Conservation (phyloP, 2,888 invertebrate species). For the Lasius platythorax region DNA sequence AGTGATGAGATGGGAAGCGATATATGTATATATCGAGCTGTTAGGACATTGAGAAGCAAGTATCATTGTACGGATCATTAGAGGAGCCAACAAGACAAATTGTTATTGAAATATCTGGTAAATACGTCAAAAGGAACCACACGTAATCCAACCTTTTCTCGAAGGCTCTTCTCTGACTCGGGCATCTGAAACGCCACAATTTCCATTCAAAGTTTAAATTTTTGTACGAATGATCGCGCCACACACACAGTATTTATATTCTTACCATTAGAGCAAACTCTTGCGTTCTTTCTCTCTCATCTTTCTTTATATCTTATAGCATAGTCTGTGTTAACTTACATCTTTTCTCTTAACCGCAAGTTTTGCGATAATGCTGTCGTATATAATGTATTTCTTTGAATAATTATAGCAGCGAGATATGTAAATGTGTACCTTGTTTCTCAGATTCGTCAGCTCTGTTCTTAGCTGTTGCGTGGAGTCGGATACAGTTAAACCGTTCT, state of each 20-base stretch:
- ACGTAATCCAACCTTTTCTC: slow-evolving; percentile 85
- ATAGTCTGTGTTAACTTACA: slow-evolving; percentile 53
- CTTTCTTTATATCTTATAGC: slow-evolving; percentile 18
- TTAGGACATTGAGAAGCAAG: slow-evolving; percentile 83
- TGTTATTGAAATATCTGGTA: slow-evolving; percentile 81
- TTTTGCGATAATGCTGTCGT: slow-evolving; percentile 48
- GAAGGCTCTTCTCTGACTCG: slow-evolving; percentile 85
- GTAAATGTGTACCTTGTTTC: slow-evolving; percentile 88
- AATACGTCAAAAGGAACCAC: slow-evolving; percentile 84
- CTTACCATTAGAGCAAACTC: slow-evolving; percentile 55
- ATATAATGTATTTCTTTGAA: slow-evolving; percentile 13
- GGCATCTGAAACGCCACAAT: slow-evolving; percentile 86
- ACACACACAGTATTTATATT: slow-evolving; percentile 54
- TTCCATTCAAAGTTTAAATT: slow-evolving; percentile 80
- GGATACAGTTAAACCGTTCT: slow-evolving; percentile 89
- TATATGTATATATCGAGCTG: slow-evolving; percentile 73
- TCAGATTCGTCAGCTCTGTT: slow-evolving; percentile 91
- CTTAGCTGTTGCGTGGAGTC: slow-evolving; percentile 90
- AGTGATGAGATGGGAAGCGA: slow-evolving; percentile 75
- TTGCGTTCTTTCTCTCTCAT: slow-evolving; percentile 32
- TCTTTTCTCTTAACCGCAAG: slow-evolving; percentile 37
- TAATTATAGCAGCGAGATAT: slow-evolving; percentile 1
- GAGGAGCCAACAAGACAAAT: slow-evolving; percentile 83
- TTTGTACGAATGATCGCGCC: slow-evolving; percentile 57
- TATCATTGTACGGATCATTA: slow-evolving; percentile 81